Conservation (phyloP, 2,888 invertebrate genomes). For the Antitype chi region DNA sequence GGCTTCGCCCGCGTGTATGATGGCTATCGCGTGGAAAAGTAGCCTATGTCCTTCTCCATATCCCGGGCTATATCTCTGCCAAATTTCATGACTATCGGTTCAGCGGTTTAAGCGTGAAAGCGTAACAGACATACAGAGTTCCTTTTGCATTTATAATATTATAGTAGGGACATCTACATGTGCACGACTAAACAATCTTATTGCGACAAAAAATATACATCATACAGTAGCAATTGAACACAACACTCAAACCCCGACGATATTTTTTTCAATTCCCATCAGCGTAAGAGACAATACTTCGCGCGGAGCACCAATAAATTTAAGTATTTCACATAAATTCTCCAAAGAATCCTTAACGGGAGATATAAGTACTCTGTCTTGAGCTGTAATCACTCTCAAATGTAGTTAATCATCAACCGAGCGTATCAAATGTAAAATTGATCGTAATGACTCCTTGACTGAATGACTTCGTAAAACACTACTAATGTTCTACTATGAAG, state of each 20-base stretch:
- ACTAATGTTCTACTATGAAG: not conserved
- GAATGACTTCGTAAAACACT: conserved; percentile 50
- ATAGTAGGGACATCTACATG: too few species aligned
- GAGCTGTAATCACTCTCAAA: conserved; percentile 45
- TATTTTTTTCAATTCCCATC: conserved; percentile 10
- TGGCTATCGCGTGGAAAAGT: too few species aligned
- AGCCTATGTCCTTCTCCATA: too few species aligned
- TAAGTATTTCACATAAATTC: conserved; percentile 54
- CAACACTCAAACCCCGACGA: not conserved
- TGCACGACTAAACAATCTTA: not conserved
- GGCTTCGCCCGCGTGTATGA: too few species aligned
- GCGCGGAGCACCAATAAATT: conserved; percentile 32
- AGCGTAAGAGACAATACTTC: conserved; percentile 4
- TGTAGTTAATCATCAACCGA: conserved; percentile 40
- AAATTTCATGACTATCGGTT: too few species aligned
- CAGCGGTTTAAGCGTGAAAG: too few species aligned
- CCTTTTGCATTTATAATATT: too few species aligned
- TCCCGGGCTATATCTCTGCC: too few species aligned
- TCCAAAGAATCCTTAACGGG: conserved; percentile 30
- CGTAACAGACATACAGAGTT: too few species aligned
- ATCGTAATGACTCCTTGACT: conserved; percentile 50
- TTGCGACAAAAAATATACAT: not conserved
- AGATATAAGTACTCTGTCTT: conserved; percentile 16
- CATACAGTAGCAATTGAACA: too few species aligned
- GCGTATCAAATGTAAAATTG: conserved; percentile 59